A percentile compares a stretch with the other conserved stretches of the same genome.
These are phyloP conservation scores for Malacosoma neustria DNA, from an alignment of 2,888 invertebrate species.

Conservation along the genomic window DNA sequence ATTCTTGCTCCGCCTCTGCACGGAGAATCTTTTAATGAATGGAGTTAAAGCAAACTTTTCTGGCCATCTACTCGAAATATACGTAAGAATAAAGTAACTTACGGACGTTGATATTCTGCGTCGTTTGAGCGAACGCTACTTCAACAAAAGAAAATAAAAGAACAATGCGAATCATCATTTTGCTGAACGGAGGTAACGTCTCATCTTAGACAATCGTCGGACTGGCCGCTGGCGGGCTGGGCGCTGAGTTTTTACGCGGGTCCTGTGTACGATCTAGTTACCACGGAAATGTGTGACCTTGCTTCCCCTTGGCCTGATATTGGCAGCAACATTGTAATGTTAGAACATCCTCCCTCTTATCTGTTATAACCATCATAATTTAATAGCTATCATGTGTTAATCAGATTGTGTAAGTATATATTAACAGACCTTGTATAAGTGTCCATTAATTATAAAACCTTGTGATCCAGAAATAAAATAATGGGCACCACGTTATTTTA, in stretches of 20 bases:
- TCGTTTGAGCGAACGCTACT: conserved; percentile 68
- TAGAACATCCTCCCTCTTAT: neutral
- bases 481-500: too few species aligned
- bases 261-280: conserved; percentile 46
- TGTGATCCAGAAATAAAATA: too few species aligned
- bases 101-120: conserved; percentile 83
- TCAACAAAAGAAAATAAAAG: conserved; percentile 27
- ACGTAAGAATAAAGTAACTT: too few species aligned
- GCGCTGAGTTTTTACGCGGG: conserved; percentile 18
- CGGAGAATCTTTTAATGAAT: too few species aligned
- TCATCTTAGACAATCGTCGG: neutral
- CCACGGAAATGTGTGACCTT: conserved; percentile 62
- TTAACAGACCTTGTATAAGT: too few species aligned
- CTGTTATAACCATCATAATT: neutral
- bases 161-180: conserved; percentile 22
- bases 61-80: too few species aligned
- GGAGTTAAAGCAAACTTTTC: too few species aligned
- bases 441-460: too few species aligned
- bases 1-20: too few species aligned
- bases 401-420: too few species aligned
- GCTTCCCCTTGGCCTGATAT: conserved; percentile 27
- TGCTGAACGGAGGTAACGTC: neutral
- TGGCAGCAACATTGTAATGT: neutral
- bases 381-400: neutral
- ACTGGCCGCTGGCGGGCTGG: conserved; percentile 10